Conservation (phyloP, 1,140 invertebrate genomes). For the Drosophila guanche region DNA sequence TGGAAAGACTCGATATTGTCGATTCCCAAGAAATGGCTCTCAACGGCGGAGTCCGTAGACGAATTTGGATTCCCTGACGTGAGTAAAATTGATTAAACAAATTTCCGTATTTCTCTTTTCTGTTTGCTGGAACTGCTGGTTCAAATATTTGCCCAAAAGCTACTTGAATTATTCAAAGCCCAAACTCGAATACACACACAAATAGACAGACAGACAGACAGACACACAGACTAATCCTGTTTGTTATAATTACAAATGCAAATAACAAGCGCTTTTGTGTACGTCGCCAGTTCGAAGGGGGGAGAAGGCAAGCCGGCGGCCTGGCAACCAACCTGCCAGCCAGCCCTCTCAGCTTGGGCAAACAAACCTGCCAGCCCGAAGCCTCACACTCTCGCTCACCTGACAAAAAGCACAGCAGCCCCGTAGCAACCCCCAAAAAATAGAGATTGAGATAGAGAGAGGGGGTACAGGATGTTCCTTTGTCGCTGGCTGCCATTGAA, state of each 20-base stretch:
- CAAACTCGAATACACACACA: slow-evolving; percentile 14
- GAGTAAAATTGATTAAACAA: slow-evolving; percentile 80
- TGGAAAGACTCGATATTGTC: slow-evolving; percentile 88
- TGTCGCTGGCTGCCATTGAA: slow-evolving; percentile 17
- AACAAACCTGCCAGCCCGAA: slow-evolving; percentile 52
- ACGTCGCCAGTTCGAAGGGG: slow-evolving; percentile 37
- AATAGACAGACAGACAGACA: slow-evolving; percentile 33
- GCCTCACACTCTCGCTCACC: slow-evolving; percentile 34
- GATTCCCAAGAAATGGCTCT: slow-evolving; percentile 88
- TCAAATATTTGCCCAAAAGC: slow-evolving; percentile 63
- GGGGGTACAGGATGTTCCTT: no score
- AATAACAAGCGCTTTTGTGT: slow-evolving; percentile 79
- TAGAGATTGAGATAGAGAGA: no score
- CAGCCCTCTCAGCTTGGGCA: slow-evolving; percentile 15
- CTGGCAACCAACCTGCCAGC: slow-evolving; percentile 41
- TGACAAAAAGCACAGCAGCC: slow-evolving; percentile 72
- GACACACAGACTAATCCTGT: slow-evolving; percentile 76
- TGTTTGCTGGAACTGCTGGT: slow-evolving; percentile 18
- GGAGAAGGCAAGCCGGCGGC: neutral
- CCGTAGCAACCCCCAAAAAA: slow-evolving; percentile 53
- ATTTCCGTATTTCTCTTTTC: slow-evolving; percentile 14
- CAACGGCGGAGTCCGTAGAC: slow-evolving; percentile 85
- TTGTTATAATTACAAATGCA: slow-evolving; percentile 84
- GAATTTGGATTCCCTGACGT: slow-evolving; percentile 84
- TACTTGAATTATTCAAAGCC: slow-evolving; percentile 72